Conservation (phyloP, 2,797 vertebrate genomes). For the Gorsachius magnificus region DNA sequence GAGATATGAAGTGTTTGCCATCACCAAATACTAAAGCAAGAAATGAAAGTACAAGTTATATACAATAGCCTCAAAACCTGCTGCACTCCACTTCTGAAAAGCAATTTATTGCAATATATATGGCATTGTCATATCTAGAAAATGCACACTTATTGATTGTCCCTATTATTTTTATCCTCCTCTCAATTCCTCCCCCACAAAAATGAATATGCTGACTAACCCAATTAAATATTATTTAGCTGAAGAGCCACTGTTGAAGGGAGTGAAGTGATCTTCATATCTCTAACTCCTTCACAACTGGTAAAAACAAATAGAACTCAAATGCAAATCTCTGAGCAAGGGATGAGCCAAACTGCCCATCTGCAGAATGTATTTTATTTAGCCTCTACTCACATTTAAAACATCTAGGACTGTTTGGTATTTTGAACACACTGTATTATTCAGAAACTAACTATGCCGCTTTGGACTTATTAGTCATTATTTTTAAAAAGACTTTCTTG, state of each 20-base stretch:
- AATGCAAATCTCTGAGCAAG: neutral
- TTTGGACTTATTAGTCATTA: neutral
- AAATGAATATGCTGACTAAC: neutral
- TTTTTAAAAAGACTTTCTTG: neutral
- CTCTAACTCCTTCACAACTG: neutral
- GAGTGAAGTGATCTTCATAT: neutral
- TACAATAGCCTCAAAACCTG: neutral
- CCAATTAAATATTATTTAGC: neutral
- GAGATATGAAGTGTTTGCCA: neutral
- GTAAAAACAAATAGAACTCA: neutral
- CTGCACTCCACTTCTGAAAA: neutral
- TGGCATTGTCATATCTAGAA: neutral
- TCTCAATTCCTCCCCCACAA: neutral
- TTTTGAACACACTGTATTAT: neutral
- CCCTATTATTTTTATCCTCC: neutral
- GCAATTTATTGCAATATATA: neutral
- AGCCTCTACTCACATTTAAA: neutral
- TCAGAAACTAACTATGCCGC: neutral
- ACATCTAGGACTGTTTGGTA: neutral
- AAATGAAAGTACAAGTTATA: neutral
- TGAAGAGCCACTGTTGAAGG: neutral
- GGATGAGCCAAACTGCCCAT: neutral
- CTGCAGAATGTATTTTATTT: neutral
- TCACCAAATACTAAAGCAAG: neutral
- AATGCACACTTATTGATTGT: neutral